phyloP scores from a whole-genome alignment of 2,888 invertebrate species.

The Melanostoma scalare region DNA sequence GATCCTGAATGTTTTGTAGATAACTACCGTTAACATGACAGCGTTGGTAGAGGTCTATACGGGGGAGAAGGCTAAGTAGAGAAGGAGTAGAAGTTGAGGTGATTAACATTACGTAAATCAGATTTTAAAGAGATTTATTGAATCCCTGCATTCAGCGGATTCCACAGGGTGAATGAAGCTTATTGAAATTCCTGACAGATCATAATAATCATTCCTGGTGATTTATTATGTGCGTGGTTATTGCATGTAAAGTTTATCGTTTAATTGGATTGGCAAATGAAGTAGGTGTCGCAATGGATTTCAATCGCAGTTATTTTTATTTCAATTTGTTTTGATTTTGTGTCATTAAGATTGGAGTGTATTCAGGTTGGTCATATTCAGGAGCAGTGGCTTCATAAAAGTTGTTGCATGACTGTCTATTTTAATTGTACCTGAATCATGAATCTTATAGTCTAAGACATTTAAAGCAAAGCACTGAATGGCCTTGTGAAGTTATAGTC shows the following conservation, averaged over 20 bases:
- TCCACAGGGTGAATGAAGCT: slow-evolving; percentile 55
- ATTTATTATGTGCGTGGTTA: slow-evolving; percentile 52
- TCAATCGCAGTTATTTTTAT: not conserved
- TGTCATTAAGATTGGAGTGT: too few species aligned
- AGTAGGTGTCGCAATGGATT: slow-evolving; percentile 20
- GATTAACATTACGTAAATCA: slow-evolving; percentile 71
- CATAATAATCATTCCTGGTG: slow-evolving; percentile 55
- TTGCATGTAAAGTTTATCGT: slow-evolving; percentile 48
- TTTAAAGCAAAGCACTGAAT: too few species aligned
- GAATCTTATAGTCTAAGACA: too few species aligned
- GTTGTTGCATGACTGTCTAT: too few species aligned
- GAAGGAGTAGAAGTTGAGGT: slow-evolving; percentile 20
- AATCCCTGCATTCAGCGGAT: slow-evolving; percentile 33
- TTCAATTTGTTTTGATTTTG: too few species aligned
- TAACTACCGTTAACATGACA: not conserved
- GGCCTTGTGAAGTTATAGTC: too few species aligned
- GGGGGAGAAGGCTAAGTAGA: not conserved
- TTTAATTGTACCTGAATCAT: too few species aligned
- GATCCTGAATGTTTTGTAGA: slow-evolving; percentile 32
- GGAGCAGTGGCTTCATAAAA: too few species aligned
- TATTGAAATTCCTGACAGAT: slow-evolving; percentile 69
- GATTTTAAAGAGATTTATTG: slow-evolving; percentile 72
- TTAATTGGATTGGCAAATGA: slow-evolving; percentile 65
- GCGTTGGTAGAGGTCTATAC: not conserved
- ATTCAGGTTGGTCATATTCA: too few species aligned